phyloP scores from a whole-genome alignment of 1,140 invertebrate species.

The Plodia interpunctella region DNA sequence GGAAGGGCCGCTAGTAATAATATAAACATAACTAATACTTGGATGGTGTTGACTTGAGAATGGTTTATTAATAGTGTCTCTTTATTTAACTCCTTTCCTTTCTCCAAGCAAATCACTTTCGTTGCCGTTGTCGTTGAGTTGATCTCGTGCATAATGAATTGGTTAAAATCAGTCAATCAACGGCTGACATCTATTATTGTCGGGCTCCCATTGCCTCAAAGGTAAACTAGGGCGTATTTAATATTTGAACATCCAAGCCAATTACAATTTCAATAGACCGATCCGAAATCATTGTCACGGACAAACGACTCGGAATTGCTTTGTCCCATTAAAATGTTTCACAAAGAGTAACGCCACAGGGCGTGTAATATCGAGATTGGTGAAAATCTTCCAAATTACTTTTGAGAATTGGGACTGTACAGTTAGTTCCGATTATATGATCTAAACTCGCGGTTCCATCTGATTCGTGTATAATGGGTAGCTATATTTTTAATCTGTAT shows the following conservation, averaged over 20 bases:
- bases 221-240: slow-evolving; percentile 10
- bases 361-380: slow-evolving; percentile 32
- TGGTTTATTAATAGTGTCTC: too few species aligned
- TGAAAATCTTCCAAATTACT: slow-evolving; percentile 40
- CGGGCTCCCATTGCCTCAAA: neutral
- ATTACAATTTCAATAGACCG: slow-evolving; percentile 38
- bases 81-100: neutral
- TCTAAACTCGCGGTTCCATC: slow-evolving; percentile 14
- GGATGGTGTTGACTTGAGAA: too few species aligned
- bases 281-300: slow-evolving; percentile 39
- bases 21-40: too few species aligned
- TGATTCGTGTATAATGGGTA: too few species aligned
- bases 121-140: too few species aligned
- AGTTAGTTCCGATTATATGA: neutral
- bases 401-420: slow-evolving; percentile 28
- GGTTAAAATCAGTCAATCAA: slow-evolving; percentile 10
- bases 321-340: slow-evolving; percentile 39
- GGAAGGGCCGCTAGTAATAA: too few species aligned
- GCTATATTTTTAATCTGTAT: too few species aligned
- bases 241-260: slow-evolving; percentile 19
- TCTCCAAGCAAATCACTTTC: neutral
- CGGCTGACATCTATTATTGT: neutral
- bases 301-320: slow-evolving; percentile 43
- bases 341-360: slow-evolving; percentile 32
- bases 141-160: slow-evolving; percentile 4